Conservation (phyloP, 2,113 vertebrate genomes). For the Tiliqua scincoides region DNA sequence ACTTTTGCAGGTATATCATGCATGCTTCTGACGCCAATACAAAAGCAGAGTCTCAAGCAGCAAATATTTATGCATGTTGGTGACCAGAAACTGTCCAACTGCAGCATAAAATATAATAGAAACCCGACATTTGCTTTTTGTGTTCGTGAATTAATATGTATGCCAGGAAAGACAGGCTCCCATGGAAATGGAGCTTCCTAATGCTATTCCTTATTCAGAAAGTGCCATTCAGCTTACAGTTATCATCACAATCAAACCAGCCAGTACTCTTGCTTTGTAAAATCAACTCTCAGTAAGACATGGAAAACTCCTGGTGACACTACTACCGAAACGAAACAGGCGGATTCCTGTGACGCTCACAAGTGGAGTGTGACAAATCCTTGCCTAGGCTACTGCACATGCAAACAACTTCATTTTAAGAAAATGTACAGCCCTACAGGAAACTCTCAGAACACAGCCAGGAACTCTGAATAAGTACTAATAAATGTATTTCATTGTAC, state of each 20-base stretch:
- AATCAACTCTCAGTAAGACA: not conserved
- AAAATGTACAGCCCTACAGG: not conserved
- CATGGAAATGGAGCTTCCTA: not conserved
- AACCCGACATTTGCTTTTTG: not conserved
- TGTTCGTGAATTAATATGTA: not conserved
- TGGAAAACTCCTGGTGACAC: not conserved
- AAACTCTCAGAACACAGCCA: not conserved
- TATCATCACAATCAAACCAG: not conserved
- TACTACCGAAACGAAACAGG: not conserved
- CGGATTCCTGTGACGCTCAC: not conserved
- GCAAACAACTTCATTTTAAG: not conserved
- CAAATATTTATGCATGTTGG: not conserved
- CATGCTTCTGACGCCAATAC: not conserved
- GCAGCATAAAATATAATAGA: not conserved
- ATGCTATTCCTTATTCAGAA: not conserved
- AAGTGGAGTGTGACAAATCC: not conserved
- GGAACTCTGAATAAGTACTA: not conserved
- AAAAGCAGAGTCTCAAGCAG: not conserved
- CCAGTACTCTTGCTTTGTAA: not conserved
- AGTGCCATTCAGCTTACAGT: not conserved
- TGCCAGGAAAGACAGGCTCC: not conserved
- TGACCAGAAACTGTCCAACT: not conserved
- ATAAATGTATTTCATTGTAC: too few relatives aligned
- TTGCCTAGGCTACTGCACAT: not conserved
- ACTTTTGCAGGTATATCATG: not conserved